phyloP scores from a whole-genome alignment of 2,888 invertebrate species.

The Acanthosepion pharaonis region DNA sequence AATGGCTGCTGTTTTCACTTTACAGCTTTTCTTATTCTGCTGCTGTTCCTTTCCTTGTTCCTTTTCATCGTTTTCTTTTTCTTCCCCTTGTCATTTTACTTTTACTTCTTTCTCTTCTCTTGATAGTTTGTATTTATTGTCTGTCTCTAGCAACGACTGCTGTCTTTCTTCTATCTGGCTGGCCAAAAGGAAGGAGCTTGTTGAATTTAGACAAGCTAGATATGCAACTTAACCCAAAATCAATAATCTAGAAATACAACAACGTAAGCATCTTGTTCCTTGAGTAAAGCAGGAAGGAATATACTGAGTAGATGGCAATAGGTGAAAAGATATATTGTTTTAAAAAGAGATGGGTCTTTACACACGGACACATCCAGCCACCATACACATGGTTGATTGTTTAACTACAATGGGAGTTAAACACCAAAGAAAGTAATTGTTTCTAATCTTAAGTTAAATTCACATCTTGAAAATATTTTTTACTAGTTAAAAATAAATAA shows the following conservation, averaged over 20 bases:
- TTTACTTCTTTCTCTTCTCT: too few relatives aligned
- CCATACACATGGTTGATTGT: neutral
- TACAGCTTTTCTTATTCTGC: neutral
- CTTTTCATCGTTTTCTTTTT: neutral
- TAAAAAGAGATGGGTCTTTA: neutral
- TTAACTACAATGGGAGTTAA: neutral
- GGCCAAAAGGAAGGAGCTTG: slow-evolving; percentile 17
- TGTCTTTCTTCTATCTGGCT: neutral
- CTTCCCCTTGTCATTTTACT: too few relatives aligned
- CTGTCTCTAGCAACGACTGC: slow-evolving; percentile 23
- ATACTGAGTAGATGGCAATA: neutral
- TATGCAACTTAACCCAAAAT: slow-evolving; percentile 2
- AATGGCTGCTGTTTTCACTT: slow-evolving; percentile 38
- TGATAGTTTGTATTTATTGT: neutral
- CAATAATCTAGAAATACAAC: neutral
- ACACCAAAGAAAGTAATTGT: neutral
- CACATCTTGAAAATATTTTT: neutral
- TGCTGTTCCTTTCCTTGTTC: neutral
- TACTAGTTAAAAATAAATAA: neutral
- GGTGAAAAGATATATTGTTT: slow-evolving; percentile 33
- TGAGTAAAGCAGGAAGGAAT: neutral
- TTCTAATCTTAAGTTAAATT: neutral
- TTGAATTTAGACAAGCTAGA: neutral
- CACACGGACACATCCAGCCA: neutral
- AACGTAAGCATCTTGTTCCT: neutral